Conservation (phyloP, 37 sponge, comb jelly and placozoan genomes). For the Aplysina aerophoba region DNA sequence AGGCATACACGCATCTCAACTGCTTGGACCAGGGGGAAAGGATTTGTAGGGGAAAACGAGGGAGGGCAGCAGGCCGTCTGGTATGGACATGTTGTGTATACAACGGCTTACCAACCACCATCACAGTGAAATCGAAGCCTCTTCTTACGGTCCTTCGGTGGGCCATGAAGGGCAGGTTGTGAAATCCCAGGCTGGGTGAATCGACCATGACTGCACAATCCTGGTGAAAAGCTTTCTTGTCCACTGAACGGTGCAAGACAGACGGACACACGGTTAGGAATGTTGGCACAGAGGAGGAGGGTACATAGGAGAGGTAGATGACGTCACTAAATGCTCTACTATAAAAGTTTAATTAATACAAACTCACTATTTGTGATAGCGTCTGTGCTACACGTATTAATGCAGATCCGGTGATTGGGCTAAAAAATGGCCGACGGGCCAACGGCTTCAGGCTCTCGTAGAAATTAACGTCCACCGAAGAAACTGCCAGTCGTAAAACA, state of each 20-base stretch:
- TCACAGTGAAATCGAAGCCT: slow-evolving; percentile 97
- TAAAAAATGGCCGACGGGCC: background rate
- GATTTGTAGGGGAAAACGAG: too few relatives aligned
- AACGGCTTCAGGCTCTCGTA: background rate
- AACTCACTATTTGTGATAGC: too few relatives aligned
- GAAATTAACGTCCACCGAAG: background rate
- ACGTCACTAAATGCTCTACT: too few relatives aligned
- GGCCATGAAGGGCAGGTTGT: slow-evolving; percentile 88
- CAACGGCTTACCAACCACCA: slow-evolving; percentile 92
- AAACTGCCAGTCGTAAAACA: background rate
- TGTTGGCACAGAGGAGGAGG: too few relatives aligned
- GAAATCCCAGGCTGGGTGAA: slow-evolving; percentile 72
- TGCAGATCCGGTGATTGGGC: background rate
- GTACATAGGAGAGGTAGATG: too few relatives aligned
- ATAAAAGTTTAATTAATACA: too few relatives aligned
- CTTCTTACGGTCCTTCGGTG: slow-evolving; percentile 95
- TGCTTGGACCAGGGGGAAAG: background rate
- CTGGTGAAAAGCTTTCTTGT: background rate
- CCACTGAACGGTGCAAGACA: too few relatives aligned
- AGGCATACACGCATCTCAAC: too few relatives aligned
- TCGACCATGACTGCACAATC: background rate
- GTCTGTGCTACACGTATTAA: too few relatives aligned
- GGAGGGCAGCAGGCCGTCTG: too few relatives aligned
- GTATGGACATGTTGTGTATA: too few relatives aligned
- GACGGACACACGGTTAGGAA: too few relatives aligned